These are phyloP conservation scores for Crocuta crocuta DNA, from an alignment of 2,113 vertebrate species.

Conservation along the genomic window DNA sequence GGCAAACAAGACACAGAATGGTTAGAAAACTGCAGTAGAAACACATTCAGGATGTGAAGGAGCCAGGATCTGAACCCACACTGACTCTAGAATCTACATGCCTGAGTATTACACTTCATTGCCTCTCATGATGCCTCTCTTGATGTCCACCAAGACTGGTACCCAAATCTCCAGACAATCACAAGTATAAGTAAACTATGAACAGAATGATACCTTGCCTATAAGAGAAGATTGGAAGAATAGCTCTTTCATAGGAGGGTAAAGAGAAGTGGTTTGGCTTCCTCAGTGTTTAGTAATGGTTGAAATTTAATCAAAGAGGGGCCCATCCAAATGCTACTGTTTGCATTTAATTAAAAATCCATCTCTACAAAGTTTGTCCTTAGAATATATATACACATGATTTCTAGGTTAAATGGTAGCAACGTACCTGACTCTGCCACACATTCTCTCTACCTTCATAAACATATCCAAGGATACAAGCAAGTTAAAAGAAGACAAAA, in stretches of 20 bases:
- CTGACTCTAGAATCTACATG: background rate
- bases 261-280: background rate
- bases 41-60: background rate
- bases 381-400: background rate
- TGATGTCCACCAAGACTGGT: background rate
- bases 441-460: background rate
- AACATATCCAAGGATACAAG: constrained; percentile 7
- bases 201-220: background rate
- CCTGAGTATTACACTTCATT: background rate
- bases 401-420: constrained; percentile 16
- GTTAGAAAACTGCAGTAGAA: background rate
- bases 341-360: background rate
- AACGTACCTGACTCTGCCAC: background rate
- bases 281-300: background rate
- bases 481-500: background rate
- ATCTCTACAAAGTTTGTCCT: background rate
- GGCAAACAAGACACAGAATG: background rate
- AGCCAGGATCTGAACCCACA: background rate
- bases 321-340: background rate
- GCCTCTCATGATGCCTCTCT: background rate
- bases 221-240: background rate
- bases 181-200: background rate
- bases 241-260: background rate
- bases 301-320: background rate
- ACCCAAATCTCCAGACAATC: background rate